phyloP scores from a whole-genome alignment of 2,113 vertebrate species.

The Bothrops jararaca region DNA sequence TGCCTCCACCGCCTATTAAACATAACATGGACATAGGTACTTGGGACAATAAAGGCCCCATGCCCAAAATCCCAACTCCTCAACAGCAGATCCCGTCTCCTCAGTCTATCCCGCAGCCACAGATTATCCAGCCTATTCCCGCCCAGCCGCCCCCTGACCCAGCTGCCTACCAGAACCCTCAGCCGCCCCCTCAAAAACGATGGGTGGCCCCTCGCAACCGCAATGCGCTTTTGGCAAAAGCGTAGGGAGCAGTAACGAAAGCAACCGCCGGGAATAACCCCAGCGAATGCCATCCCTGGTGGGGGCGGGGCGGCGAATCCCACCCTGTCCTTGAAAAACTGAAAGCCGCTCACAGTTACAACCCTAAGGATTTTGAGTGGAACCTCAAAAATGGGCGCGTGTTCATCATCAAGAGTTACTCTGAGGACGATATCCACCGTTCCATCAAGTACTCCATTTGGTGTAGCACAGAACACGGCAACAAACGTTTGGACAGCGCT shows the following conservation, averaged over 20 bases:
- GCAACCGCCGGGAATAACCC: slow-evolving; percentile 62
- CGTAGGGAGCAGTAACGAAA: slow-evolving; percentile 71
- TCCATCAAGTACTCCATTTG: slow-evolving; percentile 99
- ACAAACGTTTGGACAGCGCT: slow-evolving; percentile 92
- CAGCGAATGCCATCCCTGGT: slow-evolving; percentile 65
- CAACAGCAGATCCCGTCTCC: slow-evolving; percentile 72
- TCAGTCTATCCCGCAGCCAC: slow-evolving; percentile 69
- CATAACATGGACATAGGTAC: slow-evolving; percentile 98
- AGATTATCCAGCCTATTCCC: slow-evolving; percentile 80
- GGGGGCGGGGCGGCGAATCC: slow-evolving; percentile 72
- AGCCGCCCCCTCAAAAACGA: slow-evolving; percentile 83
- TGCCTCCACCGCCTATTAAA: slow-evolving; percentile 92
- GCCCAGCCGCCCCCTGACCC: slow-evolving; percentile 79
- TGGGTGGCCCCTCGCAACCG: slow-evolving; percentile 94
- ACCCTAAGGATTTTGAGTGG: slow-evolving; percentile 97
- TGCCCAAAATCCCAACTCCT: slow-evolving; percentile 80
- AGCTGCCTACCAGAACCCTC: slow-evolving; percentile 83
- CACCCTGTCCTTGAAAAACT: slow-evolving; percentile 94
- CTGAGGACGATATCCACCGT: slow-evolving; percentile 96
- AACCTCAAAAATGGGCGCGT: slow-evolving; percentile 91
- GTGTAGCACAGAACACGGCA: slow-evolving; percentile 97
- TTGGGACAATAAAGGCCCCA: slow-evolving; percentile 92
- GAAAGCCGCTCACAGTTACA: slow-evolving; percentile 94
- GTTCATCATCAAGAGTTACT: slow-evolving; percentile 98
- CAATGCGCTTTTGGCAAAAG: slow-evolving; percentile 82